Evolutionary conservation across 2,797 vertebrate species (phyloP).

Genomic region (Cyprinodon diabolis): DNA sequence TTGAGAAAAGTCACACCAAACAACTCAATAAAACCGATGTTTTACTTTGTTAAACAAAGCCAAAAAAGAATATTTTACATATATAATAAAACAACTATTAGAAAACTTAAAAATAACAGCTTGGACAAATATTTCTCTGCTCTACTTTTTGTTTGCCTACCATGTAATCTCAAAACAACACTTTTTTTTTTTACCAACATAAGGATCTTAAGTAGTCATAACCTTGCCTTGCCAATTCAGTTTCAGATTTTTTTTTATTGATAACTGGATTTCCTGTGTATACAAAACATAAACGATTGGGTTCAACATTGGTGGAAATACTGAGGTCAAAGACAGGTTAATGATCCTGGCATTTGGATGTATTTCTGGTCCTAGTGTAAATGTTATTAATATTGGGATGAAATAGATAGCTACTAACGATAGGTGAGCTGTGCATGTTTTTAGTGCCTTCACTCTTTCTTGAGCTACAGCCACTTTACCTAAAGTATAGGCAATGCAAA

Average conservation of each 20-base stretch:
- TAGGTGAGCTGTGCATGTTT: constrained; percentile 71
- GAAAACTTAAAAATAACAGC: neutral
- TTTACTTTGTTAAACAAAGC: no score
- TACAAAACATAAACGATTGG: constrained; percentile 61
- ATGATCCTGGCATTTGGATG: constrained; percentile 48
- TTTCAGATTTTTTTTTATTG: constrained; percentile 13
- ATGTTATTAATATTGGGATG: constrained; percentile 49
- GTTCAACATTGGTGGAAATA: constrained; percentile 60
- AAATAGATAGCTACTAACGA: constrained; percentile 73
- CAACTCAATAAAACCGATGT: no score
- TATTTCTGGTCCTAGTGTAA: constrained; percentile 37
- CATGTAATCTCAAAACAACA: neutral
- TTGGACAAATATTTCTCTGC: neutral
- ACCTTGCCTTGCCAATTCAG: neutral
- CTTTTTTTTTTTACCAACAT: neutral
- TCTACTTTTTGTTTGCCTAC: neutral
- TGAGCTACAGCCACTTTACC: constrained; percentile 50
- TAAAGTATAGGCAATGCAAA: constrained; percentile 55
- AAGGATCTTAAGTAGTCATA: neutral
- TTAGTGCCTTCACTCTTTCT: constrained; percentile 64
- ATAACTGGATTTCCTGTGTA: constrained; percentile 43
- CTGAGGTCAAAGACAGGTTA: constrained; percentile 16
- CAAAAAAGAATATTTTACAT: no score
- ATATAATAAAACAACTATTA: no score
- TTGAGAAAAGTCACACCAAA: no score